A percentile compares a stretch with the other conserved stretches of the same genome.
Evolutionary conservation across 1,140 invertebrate genomes (phyloP).

Genomic region (Drosophila tsacasi): DNA sequence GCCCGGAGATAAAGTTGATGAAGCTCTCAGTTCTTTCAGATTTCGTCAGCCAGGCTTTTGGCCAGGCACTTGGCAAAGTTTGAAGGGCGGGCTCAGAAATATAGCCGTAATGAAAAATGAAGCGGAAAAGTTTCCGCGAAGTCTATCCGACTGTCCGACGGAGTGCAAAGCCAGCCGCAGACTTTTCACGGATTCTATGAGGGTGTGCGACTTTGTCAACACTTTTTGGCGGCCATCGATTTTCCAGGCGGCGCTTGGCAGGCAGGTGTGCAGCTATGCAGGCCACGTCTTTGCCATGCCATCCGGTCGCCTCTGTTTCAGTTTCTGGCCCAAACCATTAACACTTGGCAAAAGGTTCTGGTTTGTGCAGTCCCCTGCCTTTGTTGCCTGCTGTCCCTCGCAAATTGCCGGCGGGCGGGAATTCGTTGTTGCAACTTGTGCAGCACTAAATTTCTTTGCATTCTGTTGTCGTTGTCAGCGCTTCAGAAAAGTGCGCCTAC

Average conservation of each 20-base stretch:
- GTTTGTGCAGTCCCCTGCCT: conserved; percentile 14
- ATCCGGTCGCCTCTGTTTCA: conserved; percentile 2
- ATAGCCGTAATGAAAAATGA: conserved; percentile 71
- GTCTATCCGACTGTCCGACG: background rate
- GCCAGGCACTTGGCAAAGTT: conserved; percentile 43
- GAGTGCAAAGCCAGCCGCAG: conserved; percentile 41
- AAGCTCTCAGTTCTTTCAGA: conserved; percentile 2
- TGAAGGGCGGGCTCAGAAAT: conserved; percentile 48
- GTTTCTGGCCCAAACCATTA: conserved; percentile 30
- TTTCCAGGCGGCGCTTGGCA: conserved; percentile 6
- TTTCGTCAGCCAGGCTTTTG: conserved; percentile 7
- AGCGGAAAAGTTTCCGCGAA: conserved; percentile 56
- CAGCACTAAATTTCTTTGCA: conserved; percentile 81
- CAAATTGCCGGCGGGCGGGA: conserved; percentile 43
- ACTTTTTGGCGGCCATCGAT: conserved; percentile 55
- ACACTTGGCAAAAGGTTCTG: conserved; percentile 52
- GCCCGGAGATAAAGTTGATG: conserved; percentile 9
- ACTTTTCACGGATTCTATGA: conserved; percentile 25
- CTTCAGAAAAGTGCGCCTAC: conserved; percentile 41
- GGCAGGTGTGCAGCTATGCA: conserved; percentile 29
- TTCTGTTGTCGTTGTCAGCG: conserved; percentile 77
- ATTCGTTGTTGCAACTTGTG: conserved; percentile 68
- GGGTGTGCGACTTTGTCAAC: conserved; percentile 43
- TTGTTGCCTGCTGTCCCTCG: conserved; percentile 38
- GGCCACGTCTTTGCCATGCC: conserved; percentile 30